phyloP scores from a whole-genome alignment of 2,113 vertebrate species.

The Scomber japonicus region DNA sequence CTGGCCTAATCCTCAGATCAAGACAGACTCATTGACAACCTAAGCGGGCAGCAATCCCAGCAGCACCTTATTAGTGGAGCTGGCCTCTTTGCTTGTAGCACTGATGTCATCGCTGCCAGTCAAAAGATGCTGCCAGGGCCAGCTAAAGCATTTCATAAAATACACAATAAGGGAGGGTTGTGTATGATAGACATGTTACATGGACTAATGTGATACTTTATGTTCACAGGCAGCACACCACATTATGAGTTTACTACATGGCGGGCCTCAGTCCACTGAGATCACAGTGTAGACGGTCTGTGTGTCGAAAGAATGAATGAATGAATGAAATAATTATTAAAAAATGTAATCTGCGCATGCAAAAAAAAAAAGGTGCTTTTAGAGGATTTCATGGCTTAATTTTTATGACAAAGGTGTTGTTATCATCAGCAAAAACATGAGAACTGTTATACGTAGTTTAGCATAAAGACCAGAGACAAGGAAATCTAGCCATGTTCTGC shows the following conservation, averaged over 20 bases:
- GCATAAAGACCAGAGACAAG: too few species aligned
- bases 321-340: too few species aligned
- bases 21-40: constrained; percentile 85
- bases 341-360: too few species aligned
- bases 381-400: too few species aligned
- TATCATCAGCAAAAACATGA: too few species aligned
- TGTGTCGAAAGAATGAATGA: too few species aligned
- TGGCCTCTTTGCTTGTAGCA: constrained; percentile 56
- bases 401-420: too few species aligned
- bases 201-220: background rate
- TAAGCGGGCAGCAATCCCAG: constrained; percentile 76
- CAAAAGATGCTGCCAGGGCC: constrained; percentile 37
- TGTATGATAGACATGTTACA: background rate
- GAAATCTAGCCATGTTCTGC: too few species aligned
- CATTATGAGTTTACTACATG: constrained; percentile 3
- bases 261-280: background rate
- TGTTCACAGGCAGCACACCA: background rate
- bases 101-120: constrained; percentile 53
- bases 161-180: background rate
- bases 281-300: background rate
- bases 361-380: too few species aligned
- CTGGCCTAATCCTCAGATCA: constrained; percentile 83
- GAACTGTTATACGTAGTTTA: too few species aligned
- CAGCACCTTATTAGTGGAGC: constrained; percentile 77
- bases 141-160: background rate